Base-by-base conservation (phyloP, 2,797 vertebrate genomes). In the Austrolebias charrua region DNA sequence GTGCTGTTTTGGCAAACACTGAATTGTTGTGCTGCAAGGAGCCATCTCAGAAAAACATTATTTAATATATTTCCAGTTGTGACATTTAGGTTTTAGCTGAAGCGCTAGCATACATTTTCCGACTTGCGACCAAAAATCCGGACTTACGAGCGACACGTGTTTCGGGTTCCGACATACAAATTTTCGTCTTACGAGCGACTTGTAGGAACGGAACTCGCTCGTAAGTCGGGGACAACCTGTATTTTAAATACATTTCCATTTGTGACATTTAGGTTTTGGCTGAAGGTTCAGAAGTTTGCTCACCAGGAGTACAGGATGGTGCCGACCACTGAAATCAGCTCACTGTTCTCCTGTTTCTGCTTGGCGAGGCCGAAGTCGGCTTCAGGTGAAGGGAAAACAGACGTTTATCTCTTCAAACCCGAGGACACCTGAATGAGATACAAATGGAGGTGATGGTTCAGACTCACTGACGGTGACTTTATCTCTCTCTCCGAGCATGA, bases 291-390 rank as follows among this genome's bases (percentile, higher is more conserved):
- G 43, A 1, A 28, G 1, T 56, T n/a, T 79, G 47, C 87, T 94
- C 90, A 98, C 94, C 95, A 96, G 33, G 91, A 96, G 79, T 95
- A 96, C 4, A 97, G 89, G 79, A 98, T 95, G 35, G 95, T 94
- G 84, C 95, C 95, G 35, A 98, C 95, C 71, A 95, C 91, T 0
- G 94, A 97, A 0, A 86, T 94, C 42, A 96, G 90, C 79, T 95
- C 96, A 88, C 93, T 93, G 83, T 92, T 96, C 84, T 95, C 95
- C 82, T 96, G 92, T 56, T 98, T 97, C 87, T 96, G 94, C 75
- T 98, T 96, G 16, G 95, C 95, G 7, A 98, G 93, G 45, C 94
- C 94, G 60, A 96, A 98, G 86, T 96, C 95, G 80, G 95, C 94
- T 96, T 75, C 13, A 89, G 82, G 61, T 2, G 43, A 44, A 69